phyloP scores from a whole-genome alignment of 23 tunicate species.

The Clavelina lepadiformis region DNA sequence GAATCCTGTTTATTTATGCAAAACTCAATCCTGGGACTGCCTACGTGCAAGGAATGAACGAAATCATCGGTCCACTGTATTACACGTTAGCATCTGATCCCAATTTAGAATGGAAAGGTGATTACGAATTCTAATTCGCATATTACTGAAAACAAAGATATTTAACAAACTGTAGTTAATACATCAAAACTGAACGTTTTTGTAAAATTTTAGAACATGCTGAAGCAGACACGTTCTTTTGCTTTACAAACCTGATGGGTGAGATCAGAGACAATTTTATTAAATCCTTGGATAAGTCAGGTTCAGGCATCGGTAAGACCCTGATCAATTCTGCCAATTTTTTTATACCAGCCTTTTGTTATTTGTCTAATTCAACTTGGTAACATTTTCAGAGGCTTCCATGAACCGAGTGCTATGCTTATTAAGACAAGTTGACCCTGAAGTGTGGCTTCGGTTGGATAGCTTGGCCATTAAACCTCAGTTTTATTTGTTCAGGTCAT shows the following conservation, averaged over 20 bases:
- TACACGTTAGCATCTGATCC: slow-evolving; percentile 89
- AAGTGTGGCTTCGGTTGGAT: slow-evolving; percentile 27
- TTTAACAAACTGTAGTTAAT: neutral
- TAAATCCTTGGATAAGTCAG: slow-evolving; percentile 69
- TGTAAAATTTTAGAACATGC: slow-evolving; percentile 50
- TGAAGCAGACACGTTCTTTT: slow-evolving; percentile 97
- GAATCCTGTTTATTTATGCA: slow-evolving; percentile 91
- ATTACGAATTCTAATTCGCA: neutral
- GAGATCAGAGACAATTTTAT: slow-evolving; percentile 95
- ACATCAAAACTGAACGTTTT: neutral
- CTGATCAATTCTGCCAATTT: neutral
- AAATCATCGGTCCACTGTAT: slow-evolving; percentile 92
- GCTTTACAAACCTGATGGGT: slow-evolving; percentile 92
- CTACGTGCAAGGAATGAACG: slow-evolving; percentile 99
- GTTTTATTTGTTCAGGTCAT: slow-evolving; percentile 76
- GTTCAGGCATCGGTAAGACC: slow-evolving; percentile 62
- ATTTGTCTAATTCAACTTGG: too few relatives aligned
- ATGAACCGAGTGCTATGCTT: slow-evolving; percentile 36
- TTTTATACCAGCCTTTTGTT: neutral
- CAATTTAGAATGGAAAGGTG: slow-evolving; percentile 64
- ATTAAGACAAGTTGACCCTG: slow-evolving; percentile 6
- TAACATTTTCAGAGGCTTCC: slow-evolving; percentile 54
- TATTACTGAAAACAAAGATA: neutral
- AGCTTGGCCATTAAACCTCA: slow-evolving; percentile 60
- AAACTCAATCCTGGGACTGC: slow-evolving; percentile 95